Evolutionary conservation across 2,113 vertebrate species (phyloP).

Genomic region (Callorhinus ursinus): DNA sequence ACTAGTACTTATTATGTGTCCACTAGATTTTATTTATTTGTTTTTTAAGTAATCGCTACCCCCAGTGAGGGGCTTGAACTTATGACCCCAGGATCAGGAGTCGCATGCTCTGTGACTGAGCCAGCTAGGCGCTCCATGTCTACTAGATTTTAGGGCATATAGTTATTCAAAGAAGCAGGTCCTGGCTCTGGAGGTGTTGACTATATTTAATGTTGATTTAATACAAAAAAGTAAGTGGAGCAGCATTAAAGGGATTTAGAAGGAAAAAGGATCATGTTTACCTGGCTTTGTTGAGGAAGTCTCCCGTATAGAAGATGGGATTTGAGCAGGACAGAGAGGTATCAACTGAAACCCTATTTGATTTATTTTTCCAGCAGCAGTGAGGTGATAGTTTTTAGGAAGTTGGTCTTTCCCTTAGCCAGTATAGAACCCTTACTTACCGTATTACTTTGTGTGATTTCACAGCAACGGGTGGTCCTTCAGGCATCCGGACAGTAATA

Average conservation of each 20-base stretch:
- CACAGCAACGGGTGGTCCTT: constrained; percentile 88
- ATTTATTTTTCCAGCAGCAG: background rate
- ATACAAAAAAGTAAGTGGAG: background rate
- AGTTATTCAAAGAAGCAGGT: background rate
- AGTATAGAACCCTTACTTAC: background rate
- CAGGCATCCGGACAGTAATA: constrained; percentile 88
- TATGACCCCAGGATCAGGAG: background rate
- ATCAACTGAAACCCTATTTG: background rate
- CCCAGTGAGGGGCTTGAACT: background rate
- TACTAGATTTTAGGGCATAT: background rate
- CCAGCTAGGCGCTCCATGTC: background rate
- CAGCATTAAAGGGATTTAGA: background rate
- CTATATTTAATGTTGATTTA: background rate
- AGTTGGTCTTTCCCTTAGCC: background rate
- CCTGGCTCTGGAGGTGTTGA: background rate
- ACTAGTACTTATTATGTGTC: background rate
- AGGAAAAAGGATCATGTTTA: background rate
- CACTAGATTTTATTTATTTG: background rate
- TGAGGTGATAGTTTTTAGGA: background rate
- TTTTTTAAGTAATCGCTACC: background rate
- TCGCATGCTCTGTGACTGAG: background rate
- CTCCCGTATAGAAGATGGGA: background rate
- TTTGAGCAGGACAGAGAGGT: background rate
- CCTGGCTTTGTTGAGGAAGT: background rate
- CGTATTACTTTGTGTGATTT: background rate